Evolutionary conservation across 1,140 invertebrate genomes (phyloP).

Genomic region (Lasioglossum baleicum): DNA sequence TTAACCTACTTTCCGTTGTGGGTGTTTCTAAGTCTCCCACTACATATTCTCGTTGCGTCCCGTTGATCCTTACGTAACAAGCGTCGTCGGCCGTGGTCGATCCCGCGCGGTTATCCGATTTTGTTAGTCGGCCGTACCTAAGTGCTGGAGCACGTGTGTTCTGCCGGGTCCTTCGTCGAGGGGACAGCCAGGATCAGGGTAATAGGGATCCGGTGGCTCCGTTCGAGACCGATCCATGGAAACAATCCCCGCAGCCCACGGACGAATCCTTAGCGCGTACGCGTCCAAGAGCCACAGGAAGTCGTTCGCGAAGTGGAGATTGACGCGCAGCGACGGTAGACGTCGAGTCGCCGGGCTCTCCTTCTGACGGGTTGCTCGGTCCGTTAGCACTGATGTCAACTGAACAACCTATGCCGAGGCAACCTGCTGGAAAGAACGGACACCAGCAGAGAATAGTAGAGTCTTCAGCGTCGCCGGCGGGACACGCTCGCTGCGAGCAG

Average conservation of each 20-base stretch:
- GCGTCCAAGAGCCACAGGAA: too few relatives aligned
- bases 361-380: background rate
- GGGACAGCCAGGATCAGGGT: background rate
- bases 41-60: slow-evolving; percentile 2
- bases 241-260: background rate
- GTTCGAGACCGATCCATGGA: background rate
- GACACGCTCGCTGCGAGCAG: background rate
- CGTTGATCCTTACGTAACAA: slow-evolving; percentile 42
- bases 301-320: background rate
- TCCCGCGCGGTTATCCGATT: slow-evolving; percentile 31
- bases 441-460: background rate
- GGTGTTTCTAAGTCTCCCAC: slow-evolving; percentile 24
- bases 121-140: slow-evolving; percentile 11
- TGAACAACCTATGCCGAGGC: background rate
- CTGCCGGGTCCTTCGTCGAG: background rate
- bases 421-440: background rate
- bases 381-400: slow-evolving; percentile 11
- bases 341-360: background rate
- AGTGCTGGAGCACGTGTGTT: slow-evolving; percentile 1
- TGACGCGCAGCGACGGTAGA: slow-evolving; percentile 16
- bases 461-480: background rate
- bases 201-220: background rate
- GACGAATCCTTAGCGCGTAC: background rate
- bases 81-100: background rate
- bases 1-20: slow-evolving; percentile 31